A percentile compares a stretch with the other conserved stretches of the same genome.
These are phyloP conservation scores for Aricia agestis DNA, from an alignment of 1,140 invertebrate species.

Conservation along the genomic window DNA sequence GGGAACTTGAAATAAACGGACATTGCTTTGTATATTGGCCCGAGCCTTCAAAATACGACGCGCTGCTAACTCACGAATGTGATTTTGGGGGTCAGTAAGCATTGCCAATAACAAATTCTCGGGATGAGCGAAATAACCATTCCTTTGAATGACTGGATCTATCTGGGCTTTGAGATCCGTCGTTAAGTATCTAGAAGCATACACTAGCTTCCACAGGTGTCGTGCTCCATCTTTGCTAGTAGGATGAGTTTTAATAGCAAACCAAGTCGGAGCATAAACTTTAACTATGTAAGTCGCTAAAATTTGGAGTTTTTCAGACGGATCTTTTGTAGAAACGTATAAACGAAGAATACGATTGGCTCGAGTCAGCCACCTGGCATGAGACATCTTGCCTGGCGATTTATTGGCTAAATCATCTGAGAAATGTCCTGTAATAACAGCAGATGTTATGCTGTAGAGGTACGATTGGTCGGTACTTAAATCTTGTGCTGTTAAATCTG, in stretches of 20 bases:
- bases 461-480: conserved; percentile 8
- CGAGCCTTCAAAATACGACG: conserved; percentile 12
- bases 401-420: conserved; percentile 5
- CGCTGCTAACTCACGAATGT: neutral
- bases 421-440: neutral
- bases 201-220: neutral
- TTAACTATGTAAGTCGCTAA: conserved; percentile 22
- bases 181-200: too few species aligned
- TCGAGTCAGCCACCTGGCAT: neutral
- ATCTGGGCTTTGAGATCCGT: too few species aligned
- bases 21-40: too few species aligned
- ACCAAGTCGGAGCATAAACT: conserved; percentile 21
- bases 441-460: neutral
- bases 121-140: too few species aligned
- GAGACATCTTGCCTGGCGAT: conserved; percentile 9
- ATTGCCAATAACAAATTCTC: too few species aligned
- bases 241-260: conserved; percentile 20
- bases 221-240: conserved; percentile 23
- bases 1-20: too few species aligned
- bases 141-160: too few species aligned
- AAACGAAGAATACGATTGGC: neutral
- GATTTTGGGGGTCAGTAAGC: neutral
- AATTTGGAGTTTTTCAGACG: conserved; percentile 28
- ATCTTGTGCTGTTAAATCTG: neutral
- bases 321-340: neutral